Conservation (phyloP, 2,888 invertebrate species). For the Neuroscelio doddi region DNA sequence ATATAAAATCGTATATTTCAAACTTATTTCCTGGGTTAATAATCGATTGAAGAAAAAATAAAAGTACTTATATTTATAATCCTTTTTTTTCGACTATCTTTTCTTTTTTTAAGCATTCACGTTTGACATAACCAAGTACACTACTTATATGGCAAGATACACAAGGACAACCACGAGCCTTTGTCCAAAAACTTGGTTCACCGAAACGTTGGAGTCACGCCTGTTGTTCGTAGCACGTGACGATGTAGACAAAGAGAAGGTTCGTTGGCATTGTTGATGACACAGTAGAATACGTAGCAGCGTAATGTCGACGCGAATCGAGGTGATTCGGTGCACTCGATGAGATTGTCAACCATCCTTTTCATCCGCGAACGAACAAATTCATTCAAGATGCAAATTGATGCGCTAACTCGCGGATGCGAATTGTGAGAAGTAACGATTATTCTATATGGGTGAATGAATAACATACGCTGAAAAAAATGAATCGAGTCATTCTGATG, state of each 20-base stretch:
- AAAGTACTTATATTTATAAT: too few species aligned
- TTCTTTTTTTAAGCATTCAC: neutral
- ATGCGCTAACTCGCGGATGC: neutral
- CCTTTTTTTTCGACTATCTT: neutral
- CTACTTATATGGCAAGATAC: neutral
- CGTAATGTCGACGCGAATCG: slow-evolving; percentile 3
- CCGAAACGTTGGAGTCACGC: slow-evolving; percentile 1
- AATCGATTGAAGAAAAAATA: too few species aligned
- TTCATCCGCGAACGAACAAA: neutral
- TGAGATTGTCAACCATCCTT: slow-evolving; percentile 4
- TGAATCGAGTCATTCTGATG: too few species aligned
- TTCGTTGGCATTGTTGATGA: neutral
- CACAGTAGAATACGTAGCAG: slow-evolving; percentile 4
- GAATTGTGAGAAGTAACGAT: neutral
- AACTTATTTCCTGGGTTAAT: too few species aligned
- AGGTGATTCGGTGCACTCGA: slow-evolving; percentile 1
- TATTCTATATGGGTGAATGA: neutral
- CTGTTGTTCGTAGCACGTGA: slow-evolving; percentile 7
- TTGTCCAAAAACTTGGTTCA: slow-evolving; percentile 6
- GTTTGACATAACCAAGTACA: neutral
- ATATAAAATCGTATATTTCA: too few species aligned
- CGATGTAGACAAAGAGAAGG: slow-evolving; percentile 1
- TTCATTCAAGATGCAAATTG: neutral
- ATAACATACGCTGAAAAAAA: neutral
- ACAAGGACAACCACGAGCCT: neutral